Conservation (phyloP, 2,113 vertebrate genomes). For the Plestiodon gilberti region DNA sequence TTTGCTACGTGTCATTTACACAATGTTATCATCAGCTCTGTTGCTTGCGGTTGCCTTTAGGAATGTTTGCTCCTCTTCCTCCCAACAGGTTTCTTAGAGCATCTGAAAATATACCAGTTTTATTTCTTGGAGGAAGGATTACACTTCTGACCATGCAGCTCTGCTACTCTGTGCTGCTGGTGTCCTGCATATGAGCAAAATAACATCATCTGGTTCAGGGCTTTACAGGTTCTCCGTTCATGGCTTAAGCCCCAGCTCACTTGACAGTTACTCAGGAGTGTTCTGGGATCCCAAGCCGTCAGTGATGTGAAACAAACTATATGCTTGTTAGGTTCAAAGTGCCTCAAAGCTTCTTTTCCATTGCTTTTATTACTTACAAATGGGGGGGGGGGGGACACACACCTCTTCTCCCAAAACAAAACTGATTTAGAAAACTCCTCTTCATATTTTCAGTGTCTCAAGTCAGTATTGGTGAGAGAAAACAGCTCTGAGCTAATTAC, state of each 20-base stretch:
- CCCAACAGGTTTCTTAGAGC: neutral
- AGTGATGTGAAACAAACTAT: too few species aligned
- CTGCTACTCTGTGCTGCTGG: neutral
- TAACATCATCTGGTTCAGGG: neutral
- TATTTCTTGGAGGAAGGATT: neutral
- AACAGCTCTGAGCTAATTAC: too few species aligned
- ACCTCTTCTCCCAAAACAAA: too few species aligned
- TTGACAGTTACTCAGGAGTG: neutral
- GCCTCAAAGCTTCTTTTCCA: neutral
- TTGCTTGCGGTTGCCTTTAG: neutral
- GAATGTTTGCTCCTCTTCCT: conserved; percentile 14
- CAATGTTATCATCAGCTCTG: neutral
- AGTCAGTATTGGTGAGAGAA: too few species aligned
- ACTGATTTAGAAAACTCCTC: too few species aligned
- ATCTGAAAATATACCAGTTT: neutral
- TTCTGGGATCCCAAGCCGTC: too few species aligned
- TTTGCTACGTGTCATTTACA: conserved; percentile 3
- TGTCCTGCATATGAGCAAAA: neutral
- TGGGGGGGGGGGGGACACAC: too few species aligned
- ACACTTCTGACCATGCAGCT: neutral
- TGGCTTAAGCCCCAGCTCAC: neutral
- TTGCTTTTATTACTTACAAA: neutral
- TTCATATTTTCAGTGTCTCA: too few species aligned
- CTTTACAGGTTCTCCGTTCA: neutral
- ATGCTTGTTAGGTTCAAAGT: too few species aligned